phyloP scores from a whole-genome alignment of 2,797 vertebrate genomes.

The Siniperca undulata region DNA sequence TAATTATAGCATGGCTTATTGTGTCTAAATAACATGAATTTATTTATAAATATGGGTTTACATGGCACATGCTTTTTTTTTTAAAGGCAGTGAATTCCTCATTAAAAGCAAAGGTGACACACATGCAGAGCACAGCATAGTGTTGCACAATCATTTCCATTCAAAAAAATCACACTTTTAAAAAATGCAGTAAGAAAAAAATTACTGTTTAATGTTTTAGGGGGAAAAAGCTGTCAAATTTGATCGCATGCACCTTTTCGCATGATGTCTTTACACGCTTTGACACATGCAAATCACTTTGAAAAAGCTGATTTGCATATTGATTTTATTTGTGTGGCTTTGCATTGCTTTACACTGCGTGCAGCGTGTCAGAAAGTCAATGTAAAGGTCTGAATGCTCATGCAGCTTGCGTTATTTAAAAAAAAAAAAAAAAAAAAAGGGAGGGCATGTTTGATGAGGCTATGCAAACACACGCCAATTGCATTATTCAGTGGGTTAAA shows the following conservation, averaged over 20 bases:
- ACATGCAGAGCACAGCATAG: conserved; percentile 48
- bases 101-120: conserved; percentile 42
- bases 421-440: not conserved
- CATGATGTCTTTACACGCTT: conserved; percentile 52
- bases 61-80: conserved; percentile 36
- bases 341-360: conserved; percentile 54
- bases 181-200: conserved; percentile 7
- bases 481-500: conserved; percentile 72
- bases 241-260: conserved; percentile 37
- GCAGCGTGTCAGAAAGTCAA: conserved; percentile 49
- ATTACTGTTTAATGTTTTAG: not conserved
- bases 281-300: conserved; percentile 80
- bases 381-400: conserved; percentile 51
- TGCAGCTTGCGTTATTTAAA: conserved; percentile 47
- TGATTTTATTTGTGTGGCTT: conserved; percentile 58
- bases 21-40: conserved; percentile 79
- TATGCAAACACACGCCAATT: conserved; percentile 67
- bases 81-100: conserved; percentile 39
- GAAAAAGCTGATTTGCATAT: conserved; percentile 72
- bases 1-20: conserved; percentile 80
- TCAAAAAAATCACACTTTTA: conserved; percentile 42
- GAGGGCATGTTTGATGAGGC: conserved; percentile 80
- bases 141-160: conserved; percentile 29
- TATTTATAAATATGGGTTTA: conserved; percentile 77
- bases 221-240: conserved; percentile 15